A percentile compares a stretch with the other conserved stretches of the same genome.
Evolutionary conservation across 2,888 invertebrate species (phyloP).

Genomic region (Plebejus anna): DNA sequence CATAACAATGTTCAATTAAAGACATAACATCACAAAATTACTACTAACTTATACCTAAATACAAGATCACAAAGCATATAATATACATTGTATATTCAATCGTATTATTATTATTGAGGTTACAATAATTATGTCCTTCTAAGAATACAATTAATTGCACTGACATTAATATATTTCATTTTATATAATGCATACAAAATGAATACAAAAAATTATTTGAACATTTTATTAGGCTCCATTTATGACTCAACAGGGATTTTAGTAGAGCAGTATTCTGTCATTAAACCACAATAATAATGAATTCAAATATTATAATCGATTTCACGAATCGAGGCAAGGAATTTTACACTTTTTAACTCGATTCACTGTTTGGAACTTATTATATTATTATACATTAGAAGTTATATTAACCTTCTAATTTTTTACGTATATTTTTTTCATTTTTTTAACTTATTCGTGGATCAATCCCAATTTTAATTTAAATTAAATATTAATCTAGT

Average conservation of each 20-base stretch:
- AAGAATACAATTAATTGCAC: constrained; percentile 3
- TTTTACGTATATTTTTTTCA: too few species aligned
- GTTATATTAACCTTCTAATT: too few species aligned
- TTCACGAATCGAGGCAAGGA: too few species aligned
- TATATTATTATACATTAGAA: too few species aligned
- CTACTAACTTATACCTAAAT: constrained; percentile 14
- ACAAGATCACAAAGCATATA: constrained; percentile 26
- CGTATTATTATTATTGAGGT: constrained; percentile 3
- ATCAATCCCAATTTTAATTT: too few species aligned
- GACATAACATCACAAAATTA: constrained; percentile 22
- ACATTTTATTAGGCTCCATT: constrained; percentile 2
- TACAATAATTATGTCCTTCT: constrained; percentile 2
- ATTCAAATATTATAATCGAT: background rate
- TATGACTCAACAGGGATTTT: background rate
- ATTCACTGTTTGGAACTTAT: too few species aligned
- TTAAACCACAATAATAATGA: background rate
- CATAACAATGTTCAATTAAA: constrained; percentile 24
- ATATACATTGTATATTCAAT: constrained; percentile 24
- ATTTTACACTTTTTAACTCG: too few species aligned
- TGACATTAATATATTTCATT: background rate
- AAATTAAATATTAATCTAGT: too few species aligned
- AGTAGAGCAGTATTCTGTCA: background rate
- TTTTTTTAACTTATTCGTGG: too few species aligned
- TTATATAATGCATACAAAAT: background rate
- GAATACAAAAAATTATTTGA: background rate